A percentile compares a stretch with the other conserved stretches of the same genome.
These are phyloP conservation scores for Thaumatotibia leucotreta DNA, from an alignment of 1,140 invertebrate species.

Conservation along the genomic window DNA sequence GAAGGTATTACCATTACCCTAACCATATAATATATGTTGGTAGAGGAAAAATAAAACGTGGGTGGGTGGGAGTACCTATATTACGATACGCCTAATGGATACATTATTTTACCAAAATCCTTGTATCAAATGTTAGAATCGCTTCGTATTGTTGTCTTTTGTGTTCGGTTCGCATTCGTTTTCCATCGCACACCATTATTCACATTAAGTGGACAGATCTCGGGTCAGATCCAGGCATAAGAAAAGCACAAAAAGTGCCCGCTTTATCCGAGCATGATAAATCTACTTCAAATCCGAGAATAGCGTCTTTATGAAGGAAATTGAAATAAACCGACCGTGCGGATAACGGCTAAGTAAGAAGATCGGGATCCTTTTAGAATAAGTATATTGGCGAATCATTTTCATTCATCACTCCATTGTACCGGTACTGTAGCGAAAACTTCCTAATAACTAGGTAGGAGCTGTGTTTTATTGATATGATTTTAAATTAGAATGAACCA, in stretches of 20 bases:
- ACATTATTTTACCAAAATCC: slow-evolving; percentile 54
- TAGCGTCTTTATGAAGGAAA: slow-evolving; percentile 76
- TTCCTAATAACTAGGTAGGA: neutral
- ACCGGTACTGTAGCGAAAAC: neutral
- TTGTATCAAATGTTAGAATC: slow-evolving; percentile 73
- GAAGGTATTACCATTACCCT: too few species aligned
- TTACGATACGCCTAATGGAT: too few species aligned
- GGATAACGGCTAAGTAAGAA: slow-evolving; percentile 75
- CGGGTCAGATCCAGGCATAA: slow-evolving; percentile 75
- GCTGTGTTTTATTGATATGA: neutral
- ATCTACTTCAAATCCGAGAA: slow-evolving; percentile 77
- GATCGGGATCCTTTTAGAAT: slow-evolving; percentile 72
- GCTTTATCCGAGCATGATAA: slow-evolving; percentile 76
- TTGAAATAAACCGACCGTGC: slow-evolving; percentile 77
- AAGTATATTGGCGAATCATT: slow-evolving; percentile 68
- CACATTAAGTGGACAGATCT: slow-evolving; percentile 77
- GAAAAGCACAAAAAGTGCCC: slow-evolving; percentile 76
- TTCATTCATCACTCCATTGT: slow-evolving; percentile 55
- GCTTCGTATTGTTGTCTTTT: slow-evolving; percentile 74
- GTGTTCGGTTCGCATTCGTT: slow-evolving; percentile 74
- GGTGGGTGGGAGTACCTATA: too few species aligned
- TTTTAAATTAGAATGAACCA: too few species aligned
- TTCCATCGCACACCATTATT: slow-evolving; percentile 76
- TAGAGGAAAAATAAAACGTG: too few species aligned
- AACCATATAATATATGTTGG: too few species aligned